A percentile compares a stretch with the other conserved stretches of the same genome.
Conservation (phyloP, 2,888 invertebrate species). For the Tachina lurida region DNA sequence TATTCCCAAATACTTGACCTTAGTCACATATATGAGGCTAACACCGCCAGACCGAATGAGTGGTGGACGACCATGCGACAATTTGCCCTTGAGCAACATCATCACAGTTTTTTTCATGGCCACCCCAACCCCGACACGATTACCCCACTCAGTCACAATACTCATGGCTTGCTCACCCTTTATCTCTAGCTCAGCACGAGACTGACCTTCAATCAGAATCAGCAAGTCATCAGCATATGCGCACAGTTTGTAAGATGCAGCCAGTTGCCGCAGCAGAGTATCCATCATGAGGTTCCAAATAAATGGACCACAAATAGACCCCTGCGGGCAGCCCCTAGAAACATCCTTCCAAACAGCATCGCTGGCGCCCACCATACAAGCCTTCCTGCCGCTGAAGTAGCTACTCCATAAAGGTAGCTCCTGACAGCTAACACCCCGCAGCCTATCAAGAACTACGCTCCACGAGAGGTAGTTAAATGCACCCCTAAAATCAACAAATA, state of each 20-base stretch:
- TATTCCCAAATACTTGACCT: too few species aligned
- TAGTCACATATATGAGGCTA: too few species aligned
- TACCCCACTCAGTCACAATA: not conserved
- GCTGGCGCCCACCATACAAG: too few species aligned
- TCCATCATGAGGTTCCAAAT: constrained; percentile 71
- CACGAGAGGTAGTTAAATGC: constrained; percentile 46
- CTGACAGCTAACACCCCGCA: constrained; percentile 45
- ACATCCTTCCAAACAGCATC: too few species aligned
- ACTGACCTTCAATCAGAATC: not conserved
- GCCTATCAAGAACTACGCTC: constrained; percentile 28
- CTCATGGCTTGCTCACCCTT: not conserved
- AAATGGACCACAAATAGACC: too few species aligned
- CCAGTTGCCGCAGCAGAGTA: not conserved
- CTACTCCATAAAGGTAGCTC: constrained; percentile 36
- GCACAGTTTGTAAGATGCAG: not conserved
- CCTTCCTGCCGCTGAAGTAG: constrained; percentile 26
- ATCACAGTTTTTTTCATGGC: too few species aligned
- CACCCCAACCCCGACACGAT: too few species aligned
- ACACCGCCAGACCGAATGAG: too few species aligned
- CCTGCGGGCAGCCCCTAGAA: too few species aligned
- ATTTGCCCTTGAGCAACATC: too few species aligned
- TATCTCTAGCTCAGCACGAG: not conserved
- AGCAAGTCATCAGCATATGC: not conserved
- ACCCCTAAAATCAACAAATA: too few species aligned
- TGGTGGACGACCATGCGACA: too few species aligned